Base-by-base conservation (phyloP, 1,140 invertebrate species). In the Drosophila santomea region DNA sequence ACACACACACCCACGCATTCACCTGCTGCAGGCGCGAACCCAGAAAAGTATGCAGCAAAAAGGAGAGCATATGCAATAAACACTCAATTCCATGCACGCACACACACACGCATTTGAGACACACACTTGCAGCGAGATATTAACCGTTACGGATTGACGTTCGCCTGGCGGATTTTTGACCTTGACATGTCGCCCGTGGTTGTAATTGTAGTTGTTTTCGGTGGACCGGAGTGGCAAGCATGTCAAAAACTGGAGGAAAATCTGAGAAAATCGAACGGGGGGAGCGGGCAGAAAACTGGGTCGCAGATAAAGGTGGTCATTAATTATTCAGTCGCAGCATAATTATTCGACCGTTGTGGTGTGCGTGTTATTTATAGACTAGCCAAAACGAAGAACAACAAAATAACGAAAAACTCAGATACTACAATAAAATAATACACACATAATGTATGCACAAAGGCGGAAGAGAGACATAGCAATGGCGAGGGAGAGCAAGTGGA, bases 101-200 rank as follows among this genome's bases (percentile, higher is more conserved):
- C 57, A 43, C 41, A 43, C 41, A 43, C 41, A 32, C 38, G 36
- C 36, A 47, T 10, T 41, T 3, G 12, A 45, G 14, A n/a, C 55
- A 48, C 38, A 36, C 59, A 50, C 45, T 48, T 43, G 58, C 59
- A 63, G 38, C 60, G 47, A 66, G 60, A 66, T 74, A 63, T 74
- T 74, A 74, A 74, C 59, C 57, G 59, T 56, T 74, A 61, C 32
- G 58, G 36, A 63, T 74, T 74, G 72, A 74, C 69, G 72, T 71
- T 71, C 17, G 64, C 50, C 43, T 69, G 36, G 36, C 51, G 64
- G 64, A 69, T 71, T 58, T 77, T 74, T 77, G 74, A 77, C 74
- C 74, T 77, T 77, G 74, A 77, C 74, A 77, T 77, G 74, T 77
- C 74, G 74, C 74, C 63, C 56, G 54, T 77, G 44, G 36, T 35